Conservation (phyloP, 2,113 vertebrate genomes). For the Xerus inauris region DNA sequence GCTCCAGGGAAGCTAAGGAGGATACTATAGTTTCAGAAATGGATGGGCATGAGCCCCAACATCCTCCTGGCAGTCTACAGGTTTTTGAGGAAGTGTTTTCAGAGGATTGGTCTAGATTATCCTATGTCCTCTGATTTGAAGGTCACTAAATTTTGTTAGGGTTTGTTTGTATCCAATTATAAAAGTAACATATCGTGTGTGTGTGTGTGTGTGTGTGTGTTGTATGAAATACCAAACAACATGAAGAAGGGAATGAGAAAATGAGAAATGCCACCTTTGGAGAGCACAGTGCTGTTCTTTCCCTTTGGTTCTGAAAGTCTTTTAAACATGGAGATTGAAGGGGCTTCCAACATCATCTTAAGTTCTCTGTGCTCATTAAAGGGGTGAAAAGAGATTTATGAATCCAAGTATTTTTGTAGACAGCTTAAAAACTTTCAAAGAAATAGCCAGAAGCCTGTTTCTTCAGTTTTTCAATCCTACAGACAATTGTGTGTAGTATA, state of each 20-base stretch:
- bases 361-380: not conserved
- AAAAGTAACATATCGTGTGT: too few relatives aligned
- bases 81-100: not conserved
- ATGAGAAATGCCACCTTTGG: not conserved
- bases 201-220: too few relatives aligned
- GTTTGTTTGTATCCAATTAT: not conserved
- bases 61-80: not conserved
- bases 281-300: not conserved
- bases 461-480: slow-evolving; percentile 37
- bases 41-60: not conserved
- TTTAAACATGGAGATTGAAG: not conserved
- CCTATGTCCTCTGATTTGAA: not conserved
- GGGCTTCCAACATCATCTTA: not conserved
- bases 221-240: not conserved
- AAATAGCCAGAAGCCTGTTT: slow-evolving; percentile 62
- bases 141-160: not conserved
- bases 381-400: not conserved
- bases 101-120: not conserved
- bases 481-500: not conserved
- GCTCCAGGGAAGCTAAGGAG: not conserved
- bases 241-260: slow-evolving; percentile 34
- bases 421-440: not conserved
- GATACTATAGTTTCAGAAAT: rapidly evolving
- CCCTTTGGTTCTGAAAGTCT: not conserved
- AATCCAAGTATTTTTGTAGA: not conserved